phyloP scores from a whole-genome alignment of 92 coral and sea anemone genomes.

The Virgularia gustaviana region DNA sequence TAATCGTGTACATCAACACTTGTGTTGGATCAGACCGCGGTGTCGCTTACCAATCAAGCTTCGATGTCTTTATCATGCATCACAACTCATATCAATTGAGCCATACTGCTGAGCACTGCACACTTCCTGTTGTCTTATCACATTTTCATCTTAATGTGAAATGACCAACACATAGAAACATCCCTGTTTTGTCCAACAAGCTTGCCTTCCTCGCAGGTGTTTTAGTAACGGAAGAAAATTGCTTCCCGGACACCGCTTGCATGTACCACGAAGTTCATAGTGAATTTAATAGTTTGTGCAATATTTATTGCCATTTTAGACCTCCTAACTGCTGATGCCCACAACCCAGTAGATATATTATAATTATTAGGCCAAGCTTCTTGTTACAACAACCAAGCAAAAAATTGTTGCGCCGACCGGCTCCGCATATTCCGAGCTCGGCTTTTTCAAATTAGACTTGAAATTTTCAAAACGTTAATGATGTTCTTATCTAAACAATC shows the following conservation, averaged over 20 bases:
- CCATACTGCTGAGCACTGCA: slow-evolving; percentile 19
- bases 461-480: slow-evolving; percentile 26
- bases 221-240: too few relatives aligned
- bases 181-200: too few relatives aligned
- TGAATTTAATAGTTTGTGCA: background rate
- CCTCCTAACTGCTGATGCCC: too few relatives aligned
- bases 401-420: background rate
- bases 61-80: slow-evolving; percentile 37
- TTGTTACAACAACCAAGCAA: background rate
- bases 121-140: slow-evolving; percentile 32
- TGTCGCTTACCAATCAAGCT: slow-evolving; percentile 22
- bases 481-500: slow-evolving; percentile 33
- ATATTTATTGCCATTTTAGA: background rate
- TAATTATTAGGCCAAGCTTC: background rate
- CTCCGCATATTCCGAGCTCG: slow-evolving; percentile 1
- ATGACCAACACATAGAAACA: too few relatives aligned
- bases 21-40: slow-evolving; percentile 5
- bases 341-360: background rate
- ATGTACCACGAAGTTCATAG: background rate
- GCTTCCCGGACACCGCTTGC: too few relatives aligned
- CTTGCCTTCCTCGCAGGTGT: too few relatives aligned
- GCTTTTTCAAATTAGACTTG: slow-evolving; percentile 10
- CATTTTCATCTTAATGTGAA: slow-evolving; percentile 36
- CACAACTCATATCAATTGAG: slow-evolving; percentile 26
- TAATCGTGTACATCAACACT: slow-evolving; percentile 25